Conservation (phyloP, 2,113 vertebrate genomes). For the Zosterops pallidus region DNA sequence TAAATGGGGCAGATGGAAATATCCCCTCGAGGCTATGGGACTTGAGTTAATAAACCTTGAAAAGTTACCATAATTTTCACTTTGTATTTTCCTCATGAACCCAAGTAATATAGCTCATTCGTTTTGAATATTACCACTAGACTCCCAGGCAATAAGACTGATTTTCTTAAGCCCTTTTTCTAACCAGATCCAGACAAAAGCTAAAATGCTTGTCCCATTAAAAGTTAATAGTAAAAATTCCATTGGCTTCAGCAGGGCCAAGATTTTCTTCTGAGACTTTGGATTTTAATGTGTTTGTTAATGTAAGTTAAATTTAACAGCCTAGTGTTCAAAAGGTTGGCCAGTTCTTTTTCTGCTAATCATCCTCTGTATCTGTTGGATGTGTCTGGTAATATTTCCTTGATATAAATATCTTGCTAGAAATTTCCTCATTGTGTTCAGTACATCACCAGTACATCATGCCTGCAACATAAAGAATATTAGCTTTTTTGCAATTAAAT, state of each 20-base stretch:
- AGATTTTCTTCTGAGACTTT: constrained; percentile 3
- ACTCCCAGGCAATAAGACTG: constrained; percentile 43
- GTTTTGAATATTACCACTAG: constrained; percentile 35
- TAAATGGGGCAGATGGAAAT: constrained; percentile 49
- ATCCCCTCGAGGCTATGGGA: constrained; percentile 7
- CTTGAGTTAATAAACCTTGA: constrained; percentile 68
- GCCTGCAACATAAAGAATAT: background rate
- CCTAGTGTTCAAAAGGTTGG: background rate
- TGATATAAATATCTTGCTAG: background rate
- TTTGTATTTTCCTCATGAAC: constrained; percentile 58
- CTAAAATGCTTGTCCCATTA: constrained; percentile 2
- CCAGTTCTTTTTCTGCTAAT: background rate
- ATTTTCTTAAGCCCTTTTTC: constrained; percentile 38
- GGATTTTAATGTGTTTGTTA: constrained; percentile 13
- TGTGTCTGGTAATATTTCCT: background rate
- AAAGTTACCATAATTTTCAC: constrained; percentile 53
- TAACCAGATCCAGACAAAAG: constrained; percentile 49
- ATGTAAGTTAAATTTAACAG: constrained; percentile 3
- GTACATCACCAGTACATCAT: background rate
- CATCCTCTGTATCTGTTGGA: background rate
- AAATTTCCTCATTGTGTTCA: background rate
- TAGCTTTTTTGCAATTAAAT: background rate
- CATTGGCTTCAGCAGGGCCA: background rate
- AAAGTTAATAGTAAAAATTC: constrained; percentile 52
- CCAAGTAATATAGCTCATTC: constrained; percentile 44